phyloP scores from a whole-genome alignment of 2,113 vertebrate genomes.

The Saccopteryx leptura region DNA sequence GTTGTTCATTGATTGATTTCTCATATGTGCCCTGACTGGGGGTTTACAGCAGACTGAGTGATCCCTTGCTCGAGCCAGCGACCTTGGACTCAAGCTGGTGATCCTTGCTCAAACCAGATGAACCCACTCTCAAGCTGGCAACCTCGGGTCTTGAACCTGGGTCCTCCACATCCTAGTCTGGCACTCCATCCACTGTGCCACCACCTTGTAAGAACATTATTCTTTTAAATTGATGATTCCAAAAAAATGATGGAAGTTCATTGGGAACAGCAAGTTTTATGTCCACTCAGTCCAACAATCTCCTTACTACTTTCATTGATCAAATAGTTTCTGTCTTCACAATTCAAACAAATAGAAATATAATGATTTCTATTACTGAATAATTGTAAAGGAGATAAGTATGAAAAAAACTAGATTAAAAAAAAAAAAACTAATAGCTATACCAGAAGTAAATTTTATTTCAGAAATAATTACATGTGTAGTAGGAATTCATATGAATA shows the following conservation, averaged over 20 bases:
- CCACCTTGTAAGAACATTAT: not conserved
- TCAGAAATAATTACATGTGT: not conserved
- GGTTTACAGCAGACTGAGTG: too few species aligned
- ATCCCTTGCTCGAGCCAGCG: too few species aligned
- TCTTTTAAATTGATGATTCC: not conserved
- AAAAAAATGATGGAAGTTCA: slow-evolving; percentile 29
- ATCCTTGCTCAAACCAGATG: too few species aligned
- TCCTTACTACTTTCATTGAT: slow-evolving; percentile 52
- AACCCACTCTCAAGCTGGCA: too few species aligned
- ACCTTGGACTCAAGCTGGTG: too few species aligned
- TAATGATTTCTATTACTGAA: slow-evolving; percentile 8
- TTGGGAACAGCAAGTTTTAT: not conserved
- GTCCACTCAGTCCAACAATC: slow-evolving; percentile 33
- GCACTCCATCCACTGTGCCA: too few species aligned
- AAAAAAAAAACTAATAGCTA: slow-evolving; percentile 26
- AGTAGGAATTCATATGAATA: not conserved
- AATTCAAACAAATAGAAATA: slow-evolving; percentile 75
- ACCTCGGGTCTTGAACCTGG: too few species aligned
- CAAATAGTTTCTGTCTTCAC: slow-evolving; percentile 65
- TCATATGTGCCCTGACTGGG: too few species aligned
- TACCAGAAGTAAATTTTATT: not conserved
- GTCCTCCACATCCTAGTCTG: too few species aligned
- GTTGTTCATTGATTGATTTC: too few species aligned
- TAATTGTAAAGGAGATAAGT: slow-evolving; percentile 17
- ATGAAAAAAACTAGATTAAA: slow-evolving; percentile 51